phyloP scores from a whole-genome alignment of 2,797 vertebrate species.

The Apogon talboti region DNA sequence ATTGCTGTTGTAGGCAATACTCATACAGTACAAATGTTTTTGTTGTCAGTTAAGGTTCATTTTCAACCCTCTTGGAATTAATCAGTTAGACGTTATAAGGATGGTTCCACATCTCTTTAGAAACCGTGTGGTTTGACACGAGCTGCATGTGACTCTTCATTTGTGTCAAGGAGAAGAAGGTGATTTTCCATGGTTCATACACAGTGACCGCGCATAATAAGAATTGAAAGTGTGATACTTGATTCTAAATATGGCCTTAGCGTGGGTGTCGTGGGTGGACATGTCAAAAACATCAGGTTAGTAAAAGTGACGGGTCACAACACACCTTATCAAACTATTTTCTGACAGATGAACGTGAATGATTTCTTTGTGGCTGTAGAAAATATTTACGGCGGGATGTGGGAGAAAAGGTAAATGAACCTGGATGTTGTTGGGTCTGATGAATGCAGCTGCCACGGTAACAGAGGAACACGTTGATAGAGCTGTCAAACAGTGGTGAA shows the following conservation, averaged over 20 bases:
- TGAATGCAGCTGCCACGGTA: no score
- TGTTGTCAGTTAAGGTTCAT: not conserved
- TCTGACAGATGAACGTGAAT: not conserved
- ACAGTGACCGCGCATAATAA: constrained; percentile 3
- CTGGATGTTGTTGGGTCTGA: no score
- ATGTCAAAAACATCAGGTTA: not conserved
- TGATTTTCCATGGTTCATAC: constrained; percentile 45
- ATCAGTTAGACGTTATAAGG: constrained; percentile 1
- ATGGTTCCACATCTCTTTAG: not conserved
- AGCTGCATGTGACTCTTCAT: constrained; percentile 26
- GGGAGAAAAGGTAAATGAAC: no score
- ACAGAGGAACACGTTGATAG: no score
- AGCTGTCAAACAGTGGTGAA: no score
- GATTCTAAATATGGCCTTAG: not conserved
- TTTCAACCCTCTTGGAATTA: not conserved
- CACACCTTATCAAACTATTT: not conserved
- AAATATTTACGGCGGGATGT: not conserved
- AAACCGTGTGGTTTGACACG: constrained; percentile 33
- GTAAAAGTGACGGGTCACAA: not conserved
- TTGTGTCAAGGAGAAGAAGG: constrained; percentile 37
- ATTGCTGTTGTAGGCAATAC: not conserved
- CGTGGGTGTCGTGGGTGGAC: not conserved
- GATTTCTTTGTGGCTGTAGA: not conserved
- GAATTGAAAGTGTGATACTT: not conserved
- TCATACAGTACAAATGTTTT: not conserved